Conservation (phyloP, 2,113 vertebrate genomes). For the Euleptes europaea region DNA sequence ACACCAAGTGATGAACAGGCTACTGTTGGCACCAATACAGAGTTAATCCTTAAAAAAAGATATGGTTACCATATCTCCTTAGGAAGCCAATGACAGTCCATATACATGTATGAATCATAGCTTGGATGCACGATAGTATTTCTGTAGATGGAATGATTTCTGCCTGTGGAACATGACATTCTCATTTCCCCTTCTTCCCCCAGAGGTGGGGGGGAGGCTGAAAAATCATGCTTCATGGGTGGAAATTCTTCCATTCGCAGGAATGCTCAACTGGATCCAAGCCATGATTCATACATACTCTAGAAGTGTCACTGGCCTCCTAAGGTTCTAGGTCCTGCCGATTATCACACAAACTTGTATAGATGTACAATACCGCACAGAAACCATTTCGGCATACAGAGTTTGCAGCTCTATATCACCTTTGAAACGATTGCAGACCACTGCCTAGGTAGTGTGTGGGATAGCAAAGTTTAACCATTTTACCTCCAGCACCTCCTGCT, state of each 20-base stretch:
- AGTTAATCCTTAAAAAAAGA: neutral
- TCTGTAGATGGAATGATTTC: no score
- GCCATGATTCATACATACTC: no score
- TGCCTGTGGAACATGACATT: no score
- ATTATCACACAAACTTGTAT: neutral
- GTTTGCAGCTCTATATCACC: neutral
- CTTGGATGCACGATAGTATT: no score
- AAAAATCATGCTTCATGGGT: no score
- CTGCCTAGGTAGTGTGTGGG: neutral
- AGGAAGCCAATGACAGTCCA: neutral
- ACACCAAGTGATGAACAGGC: neutral
- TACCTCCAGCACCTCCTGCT: conserved; percentile 91
- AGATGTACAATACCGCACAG: neutral
- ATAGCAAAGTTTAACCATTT: neutral
- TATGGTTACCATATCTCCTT: neutral
- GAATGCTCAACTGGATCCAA: no score
- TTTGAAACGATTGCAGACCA: neutral
- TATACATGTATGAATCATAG: no score
- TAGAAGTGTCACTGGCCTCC: no score
- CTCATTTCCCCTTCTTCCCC: no score
- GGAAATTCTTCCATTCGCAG: no score
- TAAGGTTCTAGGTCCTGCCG: neutral
- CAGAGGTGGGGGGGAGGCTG: no score
- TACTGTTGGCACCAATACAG: neutral
- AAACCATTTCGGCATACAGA: neutral